Conservation (phyloP, 2,113 vertebrate genomes). For the Phaethon lepturus region DNA sequence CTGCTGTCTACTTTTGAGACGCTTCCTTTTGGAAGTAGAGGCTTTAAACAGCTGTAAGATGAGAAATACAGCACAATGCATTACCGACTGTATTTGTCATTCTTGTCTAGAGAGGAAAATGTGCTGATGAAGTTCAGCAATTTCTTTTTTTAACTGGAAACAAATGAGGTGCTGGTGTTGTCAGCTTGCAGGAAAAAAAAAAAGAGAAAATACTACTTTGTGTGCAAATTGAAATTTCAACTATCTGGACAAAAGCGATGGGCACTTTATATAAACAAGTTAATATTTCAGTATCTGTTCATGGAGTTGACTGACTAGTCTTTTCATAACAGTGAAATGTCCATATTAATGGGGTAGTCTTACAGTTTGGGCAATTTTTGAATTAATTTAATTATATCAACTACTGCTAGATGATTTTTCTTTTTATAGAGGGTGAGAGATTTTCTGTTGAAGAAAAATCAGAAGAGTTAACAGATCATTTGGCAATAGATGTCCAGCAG, state of each 20-base stretch:
- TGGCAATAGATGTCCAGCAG: not conserved
- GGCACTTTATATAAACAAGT: not conserved
- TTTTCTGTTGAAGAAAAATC: not conserved
- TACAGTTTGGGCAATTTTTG: not conserved
- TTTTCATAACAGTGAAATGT: not conserved
- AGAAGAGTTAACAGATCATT: slow-evolving; percentile 5
- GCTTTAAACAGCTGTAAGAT: not conserved
- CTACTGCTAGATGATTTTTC: not conserved
- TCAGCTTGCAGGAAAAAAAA: not conserved
- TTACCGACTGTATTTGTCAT: not conserved
- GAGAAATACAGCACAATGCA: not conserved
- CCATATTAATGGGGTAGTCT: not conserved
- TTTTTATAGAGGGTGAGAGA: not conserved
- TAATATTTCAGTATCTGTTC: not conserved
- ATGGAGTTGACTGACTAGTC: not conserved
- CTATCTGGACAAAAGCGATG: not conserved
- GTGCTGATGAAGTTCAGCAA: not conserved
- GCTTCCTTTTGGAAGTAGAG: not conserved
- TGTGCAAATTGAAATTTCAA: slow-evolving; percentile 1
- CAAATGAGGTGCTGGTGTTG: not conserved
- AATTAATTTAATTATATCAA: not conserved
- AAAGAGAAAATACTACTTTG: not conserved
- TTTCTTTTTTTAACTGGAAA: slow-evolving; percentile 17
- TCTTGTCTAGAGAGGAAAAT: slow-evolving; percentile 2
- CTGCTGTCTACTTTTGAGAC: not conserved